These are phyloP conservation scores for Callorhinus ursinus DNA, from an alignment of 2,113 vertebrate genomes.

Conservation along the genomic window DNA sequence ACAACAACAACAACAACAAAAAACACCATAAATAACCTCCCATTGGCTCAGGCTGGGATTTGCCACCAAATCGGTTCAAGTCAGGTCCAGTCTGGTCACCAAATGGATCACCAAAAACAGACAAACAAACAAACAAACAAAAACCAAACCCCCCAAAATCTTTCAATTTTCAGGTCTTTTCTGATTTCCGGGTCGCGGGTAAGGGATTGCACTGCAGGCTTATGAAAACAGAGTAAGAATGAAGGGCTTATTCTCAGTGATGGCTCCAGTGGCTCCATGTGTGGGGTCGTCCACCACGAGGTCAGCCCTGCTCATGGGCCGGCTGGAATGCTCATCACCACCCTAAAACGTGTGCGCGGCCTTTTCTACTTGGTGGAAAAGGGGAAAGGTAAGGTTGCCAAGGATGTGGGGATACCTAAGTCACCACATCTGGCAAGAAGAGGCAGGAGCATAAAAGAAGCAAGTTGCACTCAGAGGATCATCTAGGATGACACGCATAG, in stretches of 20 bases:
- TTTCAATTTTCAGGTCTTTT: not conserved
- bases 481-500: not conserved
- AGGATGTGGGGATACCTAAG: not conserved
- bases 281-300: rapidly evolving
- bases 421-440: not conserved
- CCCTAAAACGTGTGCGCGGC: rapidly evolving
- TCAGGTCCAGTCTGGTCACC: not conserved
- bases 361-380: not conserved
- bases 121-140: not conserved
- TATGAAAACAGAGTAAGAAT: not conserved
- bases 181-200: not conserved
- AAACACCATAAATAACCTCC: not conserved
- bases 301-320: rapidly evolving
- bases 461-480: not conserved
- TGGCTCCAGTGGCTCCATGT: rapidly evolving
- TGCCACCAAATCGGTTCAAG: not conserved
- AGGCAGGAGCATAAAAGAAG: not conserved
- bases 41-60: not conserved
- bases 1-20: not conserved
- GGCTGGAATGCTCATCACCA: not conserved
- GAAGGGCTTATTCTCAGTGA: rapidly evolving
- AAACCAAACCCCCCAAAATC: not conserved
- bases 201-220: not conserved
- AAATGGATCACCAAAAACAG: not conserved
- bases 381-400: not conserved